Evolutionary conservation across 2,888 invertebrate genomes (phyloP).

Genomic region (Lucinisca nassula): DNA sequence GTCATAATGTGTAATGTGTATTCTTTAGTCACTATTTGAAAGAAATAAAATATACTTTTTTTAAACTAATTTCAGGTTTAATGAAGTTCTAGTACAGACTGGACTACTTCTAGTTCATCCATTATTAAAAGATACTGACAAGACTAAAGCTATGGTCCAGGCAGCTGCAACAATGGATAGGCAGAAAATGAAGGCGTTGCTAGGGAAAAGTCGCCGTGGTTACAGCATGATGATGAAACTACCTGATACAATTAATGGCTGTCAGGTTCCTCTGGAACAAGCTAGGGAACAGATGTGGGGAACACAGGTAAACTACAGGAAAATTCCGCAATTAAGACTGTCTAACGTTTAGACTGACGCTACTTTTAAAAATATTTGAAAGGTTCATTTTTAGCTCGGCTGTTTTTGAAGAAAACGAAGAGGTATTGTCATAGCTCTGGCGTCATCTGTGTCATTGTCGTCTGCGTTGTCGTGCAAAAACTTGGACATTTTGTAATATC

Average conservation of each 20-base stretch:
- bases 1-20: no score
- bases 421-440: no score
- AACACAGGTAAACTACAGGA: neutral
- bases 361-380: no score
- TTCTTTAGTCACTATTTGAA: no score
- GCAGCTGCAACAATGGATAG: slow-evolving; percentile 56
- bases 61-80: slow-evolving; percentile 75
- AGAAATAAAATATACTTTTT: no score
- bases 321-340: no score
- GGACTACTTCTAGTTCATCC: slow-evolving; percentile 74
- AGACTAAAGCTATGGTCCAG: slow-evolving; percentile 33
- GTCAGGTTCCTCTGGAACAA: neutral
- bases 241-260: neutral
- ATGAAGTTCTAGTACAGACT: slow-evolving; percentile 71
- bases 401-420: no score
- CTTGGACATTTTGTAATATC: no score
- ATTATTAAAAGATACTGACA: slow-evolving; percentile 55
- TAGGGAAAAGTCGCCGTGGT: neutral
- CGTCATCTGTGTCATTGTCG: no score
- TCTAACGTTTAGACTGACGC: no score
- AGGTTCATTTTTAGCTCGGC: no score
- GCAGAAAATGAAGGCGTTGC: slow-evolving; percentile 34
- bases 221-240: neutral
- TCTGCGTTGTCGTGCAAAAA: no score
- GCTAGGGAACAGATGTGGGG: neutral